phyloP scores from a whole-genome alignment of 2,113 vertebrate species.

The Abramis brama region DNA sequence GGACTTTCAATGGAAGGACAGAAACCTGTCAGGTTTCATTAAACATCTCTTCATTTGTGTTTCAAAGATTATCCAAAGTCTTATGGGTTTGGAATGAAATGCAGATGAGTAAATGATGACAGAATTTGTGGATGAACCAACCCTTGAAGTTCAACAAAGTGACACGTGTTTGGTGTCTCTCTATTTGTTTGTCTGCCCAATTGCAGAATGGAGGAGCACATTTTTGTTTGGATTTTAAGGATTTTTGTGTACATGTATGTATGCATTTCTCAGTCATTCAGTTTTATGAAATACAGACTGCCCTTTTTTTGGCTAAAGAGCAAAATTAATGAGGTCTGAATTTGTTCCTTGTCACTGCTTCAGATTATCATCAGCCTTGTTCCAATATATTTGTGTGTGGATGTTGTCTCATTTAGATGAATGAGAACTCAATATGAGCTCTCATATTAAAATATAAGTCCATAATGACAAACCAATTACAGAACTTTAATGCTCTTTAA shows the following conservation, averaged over 20 bases:
- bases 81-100: background rate
- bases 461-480: constrained; percentile 3
- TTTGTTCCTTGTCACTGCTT: background rate
- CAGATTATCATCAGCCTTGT: background rate
- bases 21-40: too few relatives aligned
- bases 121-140: background rate
- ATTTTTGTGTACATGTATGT: background rate
- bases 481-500: constrained; percentile 22
- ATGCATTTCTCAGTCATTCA: background rate
- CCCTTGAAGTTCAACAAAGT: background rate
- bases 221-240: background rate
- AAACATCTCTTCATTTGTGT: background rate
- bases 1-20: too few relatives aligned
- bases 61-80: background rate
- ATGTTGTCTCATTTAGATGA: background rate
- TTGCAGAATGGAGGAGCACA: background rate
- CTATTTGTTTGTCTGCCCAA: background rate
- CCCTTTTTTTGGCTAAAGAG: background rate
- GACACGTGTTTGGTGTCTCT: background rate
- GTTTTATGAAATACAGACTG: background rate
- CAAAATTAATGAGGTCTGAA: background rate
- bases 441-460: constrained; percentile 2
- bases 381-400: background rate
- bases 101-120: background rate
- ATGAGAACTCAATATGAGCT: constrained; percentile 3